Evolutionary conservation across 2,888 invertebrate genomes (phyloP).

Genomic region (Therioaphis trifolii): DNA sequence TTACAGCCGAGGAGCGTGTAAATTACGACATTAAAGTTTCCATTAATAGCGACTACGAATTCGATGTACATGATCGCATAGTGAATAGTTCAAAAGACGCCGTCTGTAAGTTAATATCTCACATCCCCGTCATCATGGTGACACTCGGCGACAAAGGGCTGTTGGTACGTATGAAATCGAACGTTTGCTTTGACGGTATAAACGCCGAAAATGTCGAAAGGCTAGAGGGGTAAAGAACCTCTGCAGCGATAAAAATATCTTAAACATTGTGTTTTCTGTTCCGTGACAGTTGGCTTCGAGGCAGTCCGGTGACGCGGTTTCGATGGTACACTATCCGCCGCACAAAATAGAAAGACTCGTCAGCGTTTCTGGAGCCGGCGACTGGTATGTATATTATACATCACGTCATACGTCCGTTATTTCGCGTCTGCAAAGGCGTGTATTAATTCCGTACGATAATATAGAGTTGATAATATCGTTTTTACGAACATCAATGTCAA

Average conservation of each 20-base stretch:
- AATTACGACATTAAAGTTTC: slow-evolving; percentile 35
- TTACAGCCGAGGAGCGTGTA: slow-evolving; percentile 36
- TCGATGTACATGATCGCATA: slow-evolving; percentile 10
- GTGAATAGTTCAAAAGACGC: slow-evolving; percentile 38
- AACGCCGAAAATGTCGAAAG: neutral
- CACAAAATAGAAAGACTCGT: slow-evolving; percentile 22
- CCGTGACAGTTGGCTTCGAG: slow-evolving; percentile 28
- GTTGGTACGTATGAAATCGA: slow-evolving; percentile 64
- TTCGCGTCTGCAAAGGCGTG: no score
- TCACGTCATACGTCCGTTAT: no score
- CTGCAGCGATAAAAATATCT: neutral
- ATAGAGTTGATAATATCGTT: no score
- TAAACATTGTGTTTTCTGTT: neutral
- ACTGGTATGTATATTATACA: slow-evolving; percentile 64
- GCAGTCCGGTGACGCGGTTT: slow-evolving; percentile 30
- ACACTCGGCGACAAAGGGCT: slow-evolving; percentile 66
- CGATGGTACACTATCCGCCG: slow-evolving; percentile 61
- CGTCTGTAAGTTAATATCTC: slow-evolving; percentile 51
- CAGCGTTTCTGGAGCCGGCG: slow-evolving; percentile 65
- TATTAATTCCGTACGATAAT: no score
- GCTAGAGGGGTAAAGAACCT: neutral
- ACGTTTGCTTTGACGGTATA: neutral
- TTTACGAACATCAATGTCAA: no score
- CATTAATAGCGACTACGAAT: slow-evolving; percentile 10
- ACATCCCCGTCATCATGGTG: slow-evolving; percentile 65